Conservation (phyloP, 2,797 vertebrate genomes). For the Esox masquinongy region DNA sequence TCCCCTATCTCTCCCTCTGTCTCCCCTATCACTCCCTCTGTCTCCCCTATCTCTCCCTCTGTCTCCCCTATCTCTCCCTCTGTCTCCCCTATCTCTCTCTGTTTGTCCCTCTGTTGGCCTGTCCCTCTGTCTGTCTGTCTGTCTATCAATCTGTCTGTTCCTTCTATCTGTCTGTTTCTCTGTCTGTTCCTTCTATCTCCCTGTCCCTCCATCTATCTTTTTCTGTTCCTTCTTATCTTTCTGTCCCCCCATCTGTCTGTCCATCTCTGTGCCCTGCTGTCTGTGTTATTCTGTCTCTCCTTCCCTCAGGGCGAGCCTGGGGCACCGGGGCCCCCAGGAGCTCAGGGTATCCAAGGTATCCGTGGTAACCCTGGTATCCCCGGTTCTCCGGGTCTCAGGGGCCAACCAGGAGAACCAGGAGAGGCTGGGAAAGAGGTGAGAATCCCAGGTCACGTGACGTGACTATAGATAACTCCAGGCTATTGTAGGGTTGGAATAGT, state of each 20-base stretch:
- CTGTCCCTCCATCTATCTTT: too few relatives aligned
- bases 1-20: background rate
- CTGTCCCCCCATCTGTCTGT: too few relatives aligned
- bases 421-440: constrained; percentile 78
- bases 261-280: too few relatives aligned
- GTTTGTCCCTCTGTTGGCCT: background rate
- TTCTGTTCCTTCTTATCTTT: background rate
- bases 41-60: background rate
- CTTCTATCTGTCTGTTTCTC: background rate
- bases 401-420: constrained; percentile 73
- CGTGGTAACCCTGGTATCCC: constrained; percentile 77
- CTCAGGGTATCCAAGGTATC: constrained; percentile 88
- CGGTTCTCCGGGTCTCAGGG: constrained; percentile 77
- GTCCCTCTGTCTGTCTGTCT: background rate
- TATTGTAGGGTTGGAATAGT: too few relatives aligned
- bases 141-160: constrained; percentile 8
- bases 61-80: background rate
- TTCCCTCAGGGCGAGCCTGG: constrained; percentile 84
- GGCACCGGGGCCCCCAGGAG: constrained; percentile 78
- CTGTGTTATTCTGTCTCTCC: background rate
- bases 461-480: too few relatives aligned
- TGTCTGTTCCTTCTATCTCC: background rate
- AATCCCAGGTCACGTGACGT: background rate
- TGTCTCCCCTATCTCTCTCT: background rate
- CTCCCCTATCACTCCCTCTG: background rate